phyloP scores from a whole-genome alignment of 2,113 vertebrate genomes.

The Greenwoodochromis staneri region DNA sequence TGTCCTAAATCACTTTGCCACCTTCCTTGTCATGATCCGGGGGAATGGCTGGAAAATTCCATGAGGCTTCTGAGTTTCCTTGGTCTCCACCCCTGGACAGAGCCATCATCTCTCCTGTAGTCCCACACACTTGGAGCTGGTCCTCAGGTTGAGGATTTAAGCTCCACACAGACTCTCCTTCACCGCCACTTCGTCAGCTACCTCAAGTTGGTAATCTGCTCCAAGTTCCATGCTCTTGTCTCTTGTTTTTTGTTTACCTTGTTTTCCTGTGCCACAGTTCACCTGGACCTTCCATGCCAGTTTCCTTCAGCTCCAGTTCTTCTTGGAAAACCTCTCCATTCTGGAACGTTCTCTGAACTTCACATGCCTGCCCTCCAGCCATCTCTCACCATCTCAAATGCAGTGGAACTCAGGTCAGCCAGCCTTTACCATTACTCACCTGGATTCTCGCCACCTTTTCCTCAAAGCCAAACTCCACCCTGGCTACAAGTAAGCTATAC shows the following conservation, averaged over 20 bases:
- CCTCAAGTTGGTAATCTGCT: background rate
- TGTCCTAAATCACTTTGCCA: background rate
- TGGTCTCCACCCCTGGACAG: background rate
- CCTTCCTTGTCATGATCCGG: background rate
- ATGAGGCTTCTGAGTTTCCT: background rate
- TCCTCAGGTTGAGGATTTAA: background rate
- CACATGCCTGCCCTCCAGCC: background rate
- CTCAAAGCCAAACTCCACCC: background rate
- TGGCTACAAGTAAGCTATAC: background rate
- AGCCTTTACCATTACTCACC: background rate
- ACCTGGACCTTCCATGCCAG: background rate
- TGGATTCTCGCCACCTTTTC: background rate
- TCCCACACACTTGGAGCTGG: background rate
- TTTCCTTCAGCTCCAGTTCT: background rate
- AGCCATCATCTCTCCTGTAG: background rate
- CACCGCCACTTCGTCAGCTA: background rate
- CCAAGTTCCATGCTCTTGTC: background rate
- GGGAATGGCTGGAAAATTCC: background rate
- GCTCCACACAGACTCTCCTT: background rate
- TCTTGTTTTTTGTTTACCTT: background rate
- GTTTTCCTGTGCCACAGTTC: background rate
- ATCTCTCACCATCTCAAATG: background rate
- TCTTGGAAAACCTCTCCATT: background rate
- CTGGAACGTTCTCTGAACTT: background rate
- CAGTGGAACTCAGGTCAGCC: background rate